Conservation (phyloP, 2,797 vertebrate genomes). For the Dromococcyx pavoninus region DNA sequence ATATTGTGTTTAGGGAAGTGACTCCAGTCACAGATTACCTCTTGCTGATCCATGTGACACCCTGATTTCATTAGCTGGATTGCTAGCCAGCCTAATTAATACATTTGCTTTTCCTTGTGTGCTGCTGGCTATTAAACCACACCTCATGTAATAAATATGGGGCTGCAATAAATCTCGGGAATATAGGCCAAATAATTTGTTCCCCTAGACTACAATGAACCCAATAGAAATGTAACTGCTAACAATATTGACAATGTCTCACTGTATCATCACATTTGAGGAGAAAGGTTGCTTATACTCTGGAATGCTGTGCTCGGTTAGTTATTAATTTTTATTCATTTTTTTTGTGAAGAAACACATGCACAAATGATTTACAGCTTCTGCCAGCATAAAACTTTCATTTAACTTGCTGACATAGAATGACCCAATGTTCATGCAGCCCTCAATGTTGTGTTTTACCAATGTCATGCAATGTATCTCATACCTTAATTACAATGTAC, state of each 20-base stretch:
- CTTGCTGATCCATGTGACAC: background rate
- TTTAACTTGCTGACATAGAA: background rate
- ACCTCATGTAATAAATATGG: background rate
- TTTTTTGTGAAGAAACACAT: background rate
- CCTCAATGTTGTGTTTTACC: fast-evolving
- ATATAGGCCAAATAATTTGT: background rate
- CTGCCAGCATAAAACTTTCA: background rate
- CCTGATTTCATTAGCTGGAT: background rate
- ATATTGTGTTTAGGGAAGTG: background rate
- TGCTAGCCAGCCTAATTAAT: background rate
- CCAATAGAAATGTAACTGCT: background rate
- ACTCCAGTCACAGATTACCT: background rate
- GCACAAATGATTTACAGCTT: background rate
- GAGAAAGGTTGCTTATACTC: background rate
- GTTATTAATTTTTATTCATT: background rate
- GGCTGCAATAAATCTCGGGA: background rate
- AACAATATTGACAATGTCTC: background rate
- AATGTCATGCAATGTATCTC: background rate
- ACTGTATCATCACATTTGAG: background rate
- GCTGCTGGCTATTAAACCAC: background rate
- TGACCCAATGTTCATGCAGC: background rate
- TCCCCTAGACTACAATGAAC: background rate
- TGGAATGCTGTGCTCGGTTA: background rate
- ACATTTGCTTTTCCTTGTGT: background rate
- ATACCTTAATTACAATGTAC: background rate